phyloP scores from a whole-genome alignment of 2,113 vertebrate species.

The Xyrauchen texanus region DNA sequence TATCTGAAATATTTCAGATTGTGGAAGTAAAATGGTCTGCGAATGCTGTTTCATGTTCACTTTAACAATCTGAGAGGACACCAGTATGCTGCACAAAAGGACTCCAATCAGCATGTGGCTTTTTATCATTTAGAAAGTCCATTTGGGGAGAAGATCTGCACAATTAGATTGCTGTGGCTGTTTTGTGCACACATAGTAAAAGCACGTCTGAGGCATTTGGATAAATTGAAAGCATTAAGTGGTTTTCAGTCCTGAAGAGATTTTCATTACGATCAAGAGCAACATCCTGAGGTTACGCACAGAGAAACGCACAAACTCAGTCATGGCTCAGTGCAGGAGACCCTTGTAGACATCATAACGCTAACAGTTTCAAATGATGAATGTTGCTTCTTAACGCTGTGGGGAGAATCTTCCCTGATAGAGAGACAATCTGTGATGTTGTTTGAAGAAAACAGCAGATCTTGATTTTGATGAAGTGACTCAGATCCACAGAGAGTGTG shows the following conservation, averaged over 20 bases:
- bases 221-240: slow-evolving; percentile 69
- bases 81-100: not conserved
- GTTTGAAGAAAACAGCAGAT: slow-evolving; percentile 12
- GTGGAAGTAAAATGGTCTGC: no score
- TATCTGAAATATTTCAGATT: no score
- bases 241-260: slow-evolving; percentile 68
- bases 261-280: slow-evolving; percentile 76
- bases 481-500: not conserved
- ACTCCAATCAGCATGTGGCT: not conserved
- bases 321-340: slow-evolving; percentile 30
- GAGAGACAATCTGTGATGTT: slow-evolving; percentile 25
- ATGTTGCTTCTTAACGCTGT: slow-evolving; percentile 23
- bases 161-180: slow-evolving; percentile 26
- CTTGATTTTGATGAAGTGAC: slow-evolving; percentile 21
- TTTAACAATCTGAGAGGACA: no score
- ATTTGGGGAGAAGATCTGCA: slow-evolving; percentile 5
- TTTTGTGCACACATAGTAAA: slow-evolving; percentile 49
- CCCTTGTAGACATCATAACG: slow-evolving; percentile 25
- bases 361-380: slow-evolving; percentile 25
- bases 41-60: no score
- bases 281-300: slow-evolving; percentile 52
- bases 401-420: not conserved
- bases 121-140: slow-evolving; percentile 15
- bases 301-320: slow-evolving; percentile 27
- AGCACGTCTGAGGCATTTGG: slow-evolving; percentile 59